These are phyloP conservation scores for Paracentrotus lividus DNA, from an alignment of 53 echinoderm and acorn worm genomes.

Conservation along the genomic window DNA sequence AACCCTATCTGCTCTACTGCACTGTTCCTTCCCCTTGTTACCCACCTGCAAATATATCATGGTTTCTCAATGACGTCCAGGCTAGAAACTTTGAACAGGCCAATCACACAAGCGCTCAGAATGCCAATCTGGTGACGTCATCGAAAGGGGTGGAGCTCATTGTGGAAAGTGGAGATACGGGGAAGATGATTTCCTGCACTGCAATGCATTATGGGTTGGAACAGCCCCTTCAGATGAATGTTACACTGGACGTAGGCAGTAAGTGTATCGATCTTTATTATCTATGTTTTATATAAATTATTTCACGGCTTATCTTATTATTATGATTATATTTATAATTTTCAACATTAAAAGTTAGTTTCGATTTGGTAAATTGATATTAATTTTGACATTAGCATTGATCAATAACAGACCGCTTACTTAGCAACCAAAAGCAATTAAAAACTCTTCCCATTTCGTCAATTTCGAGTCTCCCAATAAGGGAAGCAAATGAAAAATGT, in stretches of 20 bases:
- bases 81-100: background rate
- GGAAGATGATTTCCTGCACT: background rate
- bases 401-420: no score
- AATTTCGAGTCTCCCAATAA: no score
- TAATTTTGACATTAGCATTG: no score
- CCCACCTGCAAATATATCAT: background rate
- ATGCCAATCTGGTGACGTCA: background rate
- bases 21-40: slow-evolving; percentile 6
- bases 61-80: background rate
- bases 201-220: slow-evolving; percentile 12
- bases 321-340: no score
- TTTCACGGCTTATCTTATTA: no score
- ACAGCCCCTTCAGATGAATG: background rate
- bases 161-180: background rate
- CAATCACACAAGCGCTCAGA: background rate
- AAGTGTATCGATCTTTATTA: background rate
- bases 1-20: background rate
- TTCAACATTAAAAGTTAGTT: no score
- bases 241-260: background rate
- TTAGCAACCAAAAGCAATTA: no score
- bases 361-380: no score
- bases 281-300: no score
- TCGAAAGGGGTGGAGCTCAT: background rate
- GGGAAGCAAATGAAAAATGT: no score
- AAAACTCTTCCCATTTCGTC: no score